These are phyloP conservation scores for human (Homo sapiens) DNA, from an alignment of 2,113 vertebrate genomes.

Conservation along the genomic window GRCh38 chr3:35362501-35363000, in stretches of 20 bases:
- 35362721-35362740: neutral
- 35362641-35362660: conserved; percentile 37
- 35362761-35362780: neutral
- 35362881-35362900: neutral
- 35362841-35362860: neutral
- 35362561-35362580: conserved; percentile 53
- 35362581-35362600: conserved; percentile 49
- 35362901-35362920: neutral
- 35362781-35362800: neutral
- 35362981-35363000: neutral
- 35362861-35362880: neutral
- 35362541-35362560: conserved; percentile 47
- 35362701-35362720: neutral
- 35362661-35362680: conserved; percentile 34
- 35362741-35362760: neutral
- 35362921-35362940: neutral
- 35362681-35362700: conserved; percentile 13
- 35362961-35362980: neutral
- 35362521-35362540: conserved; percentile 49
- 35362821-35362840: neutral
- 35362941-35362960: neutral
- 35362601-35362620: conserved; percentile 57
- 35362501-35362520: conserved; percentile 57
- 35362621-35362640: conserved; percentile 65
- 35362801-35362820: neutral